A percentile compares a stretch with the other conserved stretches of the same genome.
These are phyloP conservation scores for Ptychadena robeensis DNA, from an alignment of 2,797 vertebrate species.

Conservation along the genomic window DNA sequence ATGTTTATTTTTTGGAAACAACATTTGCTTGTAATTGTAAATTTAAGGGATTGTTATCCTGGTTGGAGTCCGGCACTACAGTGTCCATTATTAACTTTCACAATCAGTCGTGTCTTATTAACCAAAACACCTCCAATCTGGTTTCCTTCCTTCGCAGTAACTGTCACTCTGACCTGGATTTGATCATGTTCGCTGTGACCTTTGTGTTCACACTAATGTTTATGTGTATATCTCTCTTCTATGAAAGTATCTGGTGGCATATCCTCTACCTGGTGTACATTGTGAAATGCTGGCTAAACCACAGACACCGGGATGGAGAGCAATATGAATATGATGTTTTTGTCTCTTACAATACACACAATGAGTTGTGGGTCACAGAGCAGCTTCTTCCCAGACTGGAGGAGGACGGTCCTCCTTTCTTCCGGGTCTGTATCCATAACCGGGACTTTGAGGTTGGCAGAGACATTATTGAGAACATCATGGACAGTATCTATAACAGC, in stretches of 20 bases:
- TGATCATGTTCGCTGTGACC: constrained; percentile 4
- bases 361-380: constrained; percentile 56
- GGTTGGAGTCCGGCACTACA: constrained; percentile 15
- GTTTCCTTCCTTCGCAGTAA: constrained; percentile 4
- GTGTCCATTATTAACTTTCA: constrained; percentile 28
- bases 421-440: constrained; percentile 61
- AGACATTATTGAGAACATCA: constrained; percentile 61
- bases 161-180: background rate
- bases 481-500: constrained; percentile 61
- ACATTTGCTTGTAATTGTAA: constrained; percentile 32
- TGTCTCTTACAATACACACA: constrained; percentile 56
- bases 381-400: constrained; percentile 57
- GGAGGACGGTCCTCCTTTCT: constrained; percentile 27
- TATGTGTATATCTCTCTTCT: constrained; percentile 18
- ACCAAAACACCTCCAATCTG: background rate
- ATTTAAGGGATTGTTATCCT: constrained; percentile 7
- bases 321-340: constrained; percentile 55
- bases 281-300: constrained; percentile 9
- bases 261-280: background rate
- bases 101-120: constrained; percentile 17
- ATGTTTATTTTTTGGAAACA: constrained; percentile 24
- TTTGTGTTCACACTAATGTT: constrained; percentile 11
- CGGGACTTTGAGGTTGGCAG: constrained; percentile 59
- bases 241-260: constrained; percentile 54
- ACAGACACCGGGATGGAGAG: background rate